phyloP scores from a whole-genome alignment of 2,888 invertebrate genomes.

The Eudasyphora cyanicolor region DNA sequence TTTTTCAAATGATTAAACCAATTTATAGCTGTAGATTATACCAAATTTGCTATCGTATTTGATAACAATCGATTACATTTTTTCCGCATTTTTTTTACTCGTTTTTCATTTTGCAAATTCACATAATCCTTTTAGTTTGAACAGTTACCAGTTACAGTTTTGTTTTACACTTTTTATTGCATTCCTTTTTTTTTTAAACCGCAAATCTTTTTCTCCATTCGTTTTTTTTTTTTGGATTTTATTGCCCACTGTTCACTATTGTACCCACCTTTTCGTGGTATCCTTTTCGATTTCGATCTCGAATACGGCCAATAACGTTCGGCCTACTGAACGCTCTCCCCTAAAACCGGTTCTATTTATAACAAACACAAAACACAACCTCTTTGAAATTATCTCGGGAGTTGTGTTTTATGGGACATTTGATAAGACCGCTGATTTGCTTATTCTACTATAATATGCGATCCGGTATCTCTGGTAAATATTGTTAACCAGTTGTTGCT shows the following conservation, averaged over 20 bases:
- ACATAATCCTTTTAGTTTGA: too few species aligned
- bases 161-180: too few species aligned
- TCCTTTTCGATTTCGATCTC: slow-evolving; percentile 4
- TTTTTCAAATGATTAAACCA: too few species aligned
- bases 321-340: slow-evolving; percentile 65
- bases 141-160: too few species aligned
- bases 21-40: too few species aligned
- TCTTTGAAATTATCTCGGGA: slow-evolving; percentile 27
- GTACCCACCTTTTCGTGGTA: slow-evolving; percentile 9
- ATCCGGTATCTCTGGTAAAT: neutral
- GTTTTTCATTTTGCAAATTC: too few species aligned
- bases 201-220: too few species aligned
- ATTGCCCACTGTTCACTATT: neutral
- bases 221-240: too few species aligned
- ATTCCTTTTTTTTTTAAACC: too few species aligned
- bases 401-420: slow-evolving; percentile 32
- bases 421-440: slow-evolving; percentile 46
- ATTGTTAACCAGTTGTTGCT: slow-evolving; percentile 4
- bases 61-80: too few species aligned
- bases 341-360: slow-evolving; percentile 41
- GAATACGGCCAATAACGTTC: slow-evolving; percentile 52
- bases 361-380: slow-evolving; percentile 16
- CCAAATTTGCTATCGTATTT: too few species aligned
- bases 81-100: too few species aligned
- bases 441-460: neutral